Conservation (phyloP, 2,888 invertebrate genomes). For the Lycophotia porphyrea region DNA sequence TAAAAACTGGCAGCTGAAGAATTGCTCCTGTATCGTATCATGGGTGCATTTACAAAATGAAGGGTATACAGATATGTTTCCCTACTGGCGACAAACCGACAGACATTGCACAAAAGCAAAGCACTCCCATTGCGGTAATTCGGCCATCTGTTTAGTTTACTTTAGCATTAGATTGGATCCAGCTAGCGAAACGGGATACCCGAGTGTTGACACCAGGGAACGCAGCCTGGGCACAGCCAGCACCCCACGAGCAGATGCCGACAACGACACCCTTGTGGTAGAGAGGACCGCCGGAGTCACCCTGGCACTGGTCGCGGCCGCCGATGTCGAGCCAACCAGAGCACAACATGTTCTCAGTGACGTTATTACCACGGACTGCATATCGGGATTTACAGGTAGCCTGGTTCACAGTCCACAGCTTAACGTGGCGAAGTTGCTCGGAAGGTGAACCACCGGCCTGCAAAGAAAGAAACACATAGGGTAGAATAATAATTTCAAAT, state of each 20-base stretch:
- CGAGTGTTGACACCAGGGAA: conserved; percentile 74
- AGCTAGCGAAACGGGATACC: conserved; percentile 67
- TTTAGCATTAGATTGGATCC: conserved; percentile 64
- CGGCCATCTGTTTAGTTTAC: conserved; percentile 25
- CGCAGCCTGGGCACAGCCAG: conserved; percentile 63
- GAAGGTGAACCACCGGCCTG: conserved; percentile 65
- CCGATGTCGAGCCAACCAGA: conserved; percentile 73
- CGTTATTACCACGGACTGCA: conserved; percentile 27
- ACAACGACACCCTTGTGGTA: conserved; percentile 70
- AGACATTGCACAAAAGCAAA: neutral
- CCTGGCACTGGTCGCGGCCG: conserved; percentile 74
- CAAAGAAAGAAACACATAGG: conserved; percentile 6
- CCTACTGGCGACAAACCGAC: neutral
- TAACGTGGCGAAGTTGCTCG: conserved; percentile 72
- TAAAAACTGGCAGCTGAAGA: neutral
- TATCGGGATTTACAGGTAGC: conserved; percentile 69
- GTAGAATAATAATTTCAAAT: neutral
- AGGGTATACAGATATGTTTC: neutral
- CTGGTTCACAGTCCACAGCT: conserved; percentile 73
- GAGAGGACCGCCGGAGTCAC: conserved; percentile 74
- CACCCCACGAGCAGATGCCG: conserved; percentile 73
- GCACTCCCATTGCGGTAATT: neutral
- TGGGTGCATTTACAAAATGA: neutral
- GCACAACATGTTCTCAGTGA: conserved; percentile 75
- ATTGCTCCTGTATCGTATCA: neutral